Evolutionary conservation across 2,888 invertebrate genomes (phyloP).

Genomic region (Drosophila putrida): DNA sequence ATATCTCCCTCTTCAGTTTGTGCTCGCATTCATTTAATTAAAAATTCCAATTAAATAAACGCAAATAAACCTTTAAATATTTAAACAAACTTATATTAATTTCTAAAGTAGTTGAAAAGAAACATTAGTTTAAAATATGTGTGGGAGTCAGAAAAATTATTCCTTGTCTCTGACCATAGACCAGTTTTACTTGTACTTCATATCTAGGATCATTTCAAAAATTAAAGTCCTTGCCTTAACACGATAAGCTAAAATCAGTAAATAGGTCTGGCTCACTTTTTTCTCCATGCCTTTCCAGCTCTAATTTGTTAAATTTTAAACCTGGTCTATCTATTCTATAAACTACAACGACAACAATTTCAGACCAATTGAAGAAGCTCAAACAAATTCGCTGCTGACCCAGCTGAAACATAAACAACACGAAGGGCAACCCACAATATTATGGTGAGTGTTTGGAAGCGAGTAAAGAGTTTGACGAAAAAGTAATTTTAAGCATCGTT

Average conservation of each 20-base stretch:
- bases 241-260: too few relatives aligned
- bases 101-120: background rate
- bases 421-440: constrained; percentile 20
- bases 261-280: too few relatives aligned
- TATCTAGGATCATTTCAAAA: too few relatives aligned
- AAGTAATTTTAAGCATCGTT: constrained; percentile 82
- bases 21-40: constrained; percentile 62
- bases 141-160: too few relatives aligned
- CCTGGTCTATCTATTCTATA: constrained; percentile 27
- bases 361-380: constrained; percentile 18
- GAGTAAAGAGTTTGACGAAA: constrained; percentile 80
- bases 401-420: constrained; percentile 22
- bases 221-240: too few relatives aligned
- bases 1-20: background rate
- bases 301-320: constrained; percentile 6
- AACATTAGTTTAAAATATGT: background rate
- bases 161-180: too few relatives aligned
- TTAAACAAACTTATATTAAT: constrained; percentile 57
- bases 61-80: constrained; percentile 55
- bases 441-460: constrained; percentile 26
- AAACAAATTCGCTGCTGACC: constrained; percentile 58
- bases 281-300: too few relatives aligned
- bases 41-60: constrained; percentile 75
- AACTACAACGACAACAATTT: constrained; percentile 9
- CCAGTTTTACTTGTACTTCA: too few relatives aligned